Evolutionary conservation across 1,140 invertebrate species (phyloP).

Genomic region (Agrilus planipennis): DNA sequence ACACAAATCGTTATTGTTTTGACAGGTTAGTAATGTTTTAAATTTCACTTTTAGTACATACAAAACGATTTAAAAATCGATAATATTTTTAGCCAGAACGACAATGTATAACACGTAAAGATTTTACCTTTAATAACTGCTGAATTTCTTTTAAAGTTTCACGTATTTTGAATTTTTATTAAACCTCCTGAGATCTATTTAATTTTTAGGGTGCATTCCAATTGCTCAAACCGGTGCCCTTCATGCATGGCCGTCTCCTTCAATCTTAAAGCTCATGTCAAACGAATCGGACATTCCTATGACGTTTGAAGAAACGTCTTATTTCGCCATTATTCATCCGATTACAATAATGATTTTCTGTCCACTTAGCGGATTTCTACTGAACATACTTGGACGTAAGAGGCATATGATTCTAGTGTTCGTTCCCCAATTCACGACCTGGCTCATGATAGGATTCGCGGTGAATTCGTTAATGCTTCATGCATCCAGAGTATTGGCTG

Average conservation of each 20-base stretch:
- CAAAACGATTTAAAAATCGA: too few relatives aligned
- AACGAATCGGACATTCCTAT: slow-evolving; percentile 4
- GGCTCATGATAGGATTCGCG: slow-evolving; percentile 1
- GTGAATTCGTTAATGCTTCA: background rate
- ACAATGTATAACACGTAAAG: too few relatives aligned
- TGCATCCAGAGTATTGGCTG: slow-evolving; percentile 6
- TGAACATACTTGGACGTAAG: slow-evolving; percentile 6
- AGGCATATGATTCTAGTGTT: background rate
- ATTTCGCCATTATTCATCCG: slow-evolving; percentile 7
- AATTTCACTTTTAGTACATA: too few relatives aligned
- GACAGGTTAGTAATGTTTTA: too few relatives aligned
- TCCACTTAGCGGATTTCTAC: slow-evolving; percentile 1
- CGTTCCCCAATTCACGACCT: slow-evolving; percentile 3
- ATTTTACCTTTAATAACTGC: too few relatives aligned
- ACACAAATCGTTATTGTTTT: too few relatives aligned
- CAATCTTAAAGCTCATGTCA: slow-evolving; percentile 6
- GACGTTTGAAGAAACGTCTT: slow-evolving; percentile 9
- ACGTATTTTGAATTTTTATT: too few relatives aligned
- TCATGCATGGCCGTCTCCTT: slow-evolving; percentile 7
- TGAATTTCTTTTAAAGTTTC: too few relatives aligned
- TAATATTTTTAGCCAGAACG: too few relatives aligned
- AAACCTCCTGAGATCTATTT: too few relatives aligned
- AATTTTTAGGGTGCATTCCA: too few relatives aligned
- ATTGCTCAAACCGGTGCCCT: too few relatives aligned
- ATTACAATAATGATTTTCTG: background rate